These are phyloP conservation scores for Drosophila arizonae DNA, from an alignment of 1,140 invertebrate species.

Conservation along the genomic window DNA sequence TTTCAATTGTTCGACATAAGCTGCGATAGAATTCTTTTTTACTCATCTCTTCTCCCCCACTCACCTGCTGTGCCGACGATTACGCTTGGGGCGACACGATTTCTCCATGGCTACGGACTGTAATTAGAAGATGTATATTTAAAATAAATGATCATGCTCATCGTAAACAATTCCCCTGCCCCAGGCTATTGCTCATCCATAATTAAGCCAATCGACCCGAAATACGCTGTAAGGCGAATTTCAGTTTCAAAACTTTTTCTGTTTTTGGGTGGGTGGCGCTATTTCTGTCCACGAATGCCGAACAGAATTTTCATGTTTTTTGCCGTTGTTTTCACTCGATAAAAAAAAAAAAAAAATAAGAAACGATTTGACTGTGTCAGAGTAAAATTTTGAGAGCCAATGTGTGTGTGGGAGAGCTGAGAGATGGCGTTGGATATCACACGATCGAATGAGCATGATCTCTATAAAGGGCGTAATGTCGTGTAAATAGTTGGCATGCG, in stretches of 20 bases:
- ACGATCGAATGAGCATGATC: slow-evolving; percentile 17
- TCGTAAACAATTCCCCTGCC: slow-evolving; percentile 8
- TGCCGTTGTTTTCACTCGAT: slow-evolving; percentile 59
- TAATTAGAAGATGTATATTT: slow-evolving; percentile 22
- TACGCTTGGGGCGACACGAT: slow-evolving; percentile 84
- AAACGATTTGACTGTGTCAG: slow-evolving; percentile 42
- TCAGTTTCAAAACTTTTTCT: slow-evolving; percentile 63
- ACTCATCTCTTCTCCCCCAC: slow-evolving; percentile 18
- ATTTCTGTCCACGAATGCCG: slow-evolving; percentile 60
- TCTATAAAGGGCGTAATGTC: slow-evolving; percentile 46
- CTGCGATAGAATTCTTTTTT: not conserved
- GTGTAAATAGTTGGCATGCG: slow-evolving; percentile 20
- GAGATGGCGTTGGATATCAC: slow-evolving; percentile 39
- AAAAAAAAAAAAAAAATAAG: slow-evolving; percentile 57
- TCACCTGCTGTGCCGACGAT: slow-evolving; percentile 84
- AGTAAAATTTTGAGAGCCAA: slow-evolving; percentile 12
- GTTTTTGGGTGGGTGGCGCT: slow-evolving; percentile 66
- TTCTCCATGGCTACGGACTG: slow-evolving; percentile 56
- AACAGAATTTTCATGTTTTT: slow-evolving; percentile 73
- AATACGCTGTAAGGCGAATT: slow-evolving; percentile 64
- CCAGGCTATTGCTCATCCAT: slow-evolving; percentile 41
- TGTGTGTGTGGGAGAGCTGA: slow-evolving; percentile 2
- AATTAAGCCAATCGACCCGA: slow-evolving; percentile 48
- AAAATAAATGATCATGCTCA: slow-evolving; percentile 20
- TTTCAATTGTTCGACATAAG: not conserved